phyloP scores from a whole-genome alignment of 2,888 invertebrate species.

The Nowickia ferox region DNA sequence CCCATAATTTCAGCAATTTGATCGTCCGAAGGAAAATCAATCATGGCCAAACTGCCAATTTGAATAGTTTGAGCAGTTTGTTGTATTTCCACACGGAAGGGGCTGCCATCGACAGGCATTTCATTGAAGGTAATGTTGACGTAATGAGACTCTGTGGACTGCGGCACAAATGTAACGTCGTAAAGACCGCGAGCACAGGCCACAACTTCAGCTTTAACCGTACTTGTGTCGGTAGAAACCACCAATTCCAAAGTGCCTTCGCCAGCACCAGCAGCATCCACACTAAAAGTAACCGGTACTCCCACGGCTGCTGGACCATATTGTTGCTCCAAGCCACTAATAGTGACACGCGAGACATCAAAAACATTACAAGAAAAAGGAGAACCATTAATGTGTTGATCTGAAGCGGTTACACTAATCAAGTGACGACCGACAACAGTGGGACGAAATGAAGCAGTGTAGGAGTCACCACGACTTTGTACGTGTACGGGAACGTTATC shows the following conservation, averaged over 20 bases:
- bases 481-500: conserved; percentile 90
- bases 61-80: conserved; percentile 90
- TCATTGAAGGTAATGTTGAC: conserved; percentile 98
- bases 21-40: conserved; percentile 86
- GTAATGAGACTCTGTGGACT: conserved; percentile 94
- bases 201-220: conserved; percentile 94
- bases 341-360: conserved; percentile 92
- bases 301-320: conserved; percentile 85
- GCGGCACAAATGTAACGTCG: conserved; percentile 96
- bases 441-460: conserved; percentile 91
- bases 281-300: conserved; percentile 94
- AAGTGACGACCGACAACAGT: conserved; percentile 94
- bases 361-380: conserved; percentile 98
- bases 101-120: conserved; percentile 94
- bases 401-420: conserved; percentile 91
- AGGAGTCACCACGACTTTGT: conserved; percentile 86
- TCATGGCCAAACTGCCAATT: conserved; percentile 85
- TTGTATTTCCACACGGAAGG: conserved; percentile 91
- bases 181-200: conserved; percentile 95
- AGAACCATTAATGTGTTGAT: conserved; percentile 93
- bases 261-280: conserved; percentile 97
- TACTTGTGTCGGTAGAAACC: conserved; percentile 94
- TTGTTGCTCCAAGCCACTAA: conserved; percentile 86
- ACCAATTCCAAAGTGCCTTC: conserved; percentile 96
- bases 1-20: conserved; percentile 88